These are phyloP conservation scores for Mobula hypostoma DNA, from an alignment of 2,113 vertebrate species.

Conservation along the genomic window DNA sequence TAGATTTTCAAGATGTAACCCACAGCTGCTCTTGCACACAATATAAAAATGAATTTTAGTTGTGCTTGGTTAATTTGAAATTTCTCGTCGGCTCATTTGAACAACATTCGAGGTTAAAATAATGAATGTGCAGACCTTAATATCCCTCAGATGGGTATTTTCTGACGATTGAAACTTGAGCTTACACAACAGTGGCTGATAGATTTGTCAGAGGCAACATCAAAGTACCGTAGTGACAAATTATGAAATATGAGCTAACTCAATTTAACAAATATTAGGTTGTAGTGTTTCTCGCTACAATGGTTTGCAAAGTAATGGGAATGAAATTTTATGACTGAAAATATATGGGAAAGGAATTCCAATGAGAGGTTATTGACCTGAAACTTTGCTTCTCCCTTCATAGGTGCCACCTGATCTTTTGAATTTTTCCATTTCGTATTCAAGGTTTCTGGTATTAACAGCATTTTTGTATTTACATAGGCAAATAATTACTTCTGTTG, in stretches of 20 bases:
- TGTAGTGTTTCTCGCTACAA: not conserved
- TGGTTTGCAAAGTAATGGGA: not conserved
- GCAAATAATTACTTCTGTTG: not conserved
- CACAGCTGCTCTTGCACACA: not conserved
- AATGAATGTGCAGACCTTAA: not conserved
- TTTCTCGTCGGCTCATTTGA: not conserved
- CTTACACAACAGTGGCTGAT: not conserved
- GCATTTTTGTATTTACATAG: no score
- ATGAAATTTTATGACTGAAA: not conserved
- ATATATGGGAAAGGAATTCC: not conserved
- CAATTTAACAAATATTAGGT: not conserved
- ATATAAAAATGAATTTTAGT: not conserved
- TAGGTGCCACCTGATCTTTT: no score
- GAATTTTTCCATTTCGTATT: no score
- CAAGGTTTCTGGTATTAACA: no score
- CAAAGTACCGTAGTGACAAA: not conserved
- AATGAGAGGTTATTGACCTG: no score
- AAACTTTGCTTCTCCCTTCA: no score
- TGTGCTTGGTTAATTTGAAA: not conserved
- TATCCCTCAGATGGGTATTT: not conserved
- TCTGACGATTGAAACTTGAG: not conserved
- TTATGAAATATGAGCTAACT: slow-evolving; percentile 26
- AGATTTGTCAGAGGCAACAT: not conserved
- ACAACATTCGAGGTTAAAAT: not conserved
- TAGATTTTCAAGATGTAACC: not conserved